phyloP scores from a whole-genome alignment of 1,140 invertebrate genomes.

The Ephestia elutella region DNA sequence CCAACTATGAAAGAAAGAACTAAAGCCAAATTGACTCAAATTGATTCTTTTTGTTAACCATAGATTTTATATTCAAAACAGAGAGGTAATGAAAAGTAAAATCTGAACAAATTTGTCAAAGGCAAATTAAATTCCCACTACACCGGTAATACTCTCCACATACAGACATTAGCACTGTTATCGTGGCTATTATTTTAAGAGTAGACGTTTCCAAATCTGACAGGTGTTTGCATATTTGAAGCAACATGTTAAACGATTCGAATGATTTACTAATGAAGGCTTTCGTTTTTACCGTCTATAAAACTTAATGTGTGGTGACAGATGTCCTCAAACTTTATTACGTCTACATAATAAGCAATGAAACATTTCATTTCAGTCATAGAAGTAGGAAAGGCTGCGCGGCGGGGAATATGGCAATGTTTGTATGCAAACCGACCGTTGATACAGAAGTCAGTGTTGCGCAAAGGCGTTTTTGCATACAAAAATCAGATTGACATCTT shows the following conservation, averaged over 20 bases:
- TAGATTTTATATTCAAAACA: too few species aligned
- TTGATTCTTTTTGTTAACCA: too few species aligned
- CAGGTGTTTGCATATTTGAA: background rate
- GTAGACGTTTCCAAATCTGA: background rate
- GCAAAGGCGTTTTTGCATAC: too few species aligned
- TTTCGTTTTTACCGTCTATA: conserved; percentile 1
- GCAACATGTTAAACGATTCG: conserved; percentile 1
- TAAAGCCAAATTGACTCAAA: too few species aligned
- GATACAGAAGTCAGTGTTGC: too few species aligned
- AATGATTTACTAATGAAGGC: conserved; percentile 5
- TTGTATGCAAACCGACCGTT: too few species aligned
- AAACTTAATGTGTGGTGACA: background rate
- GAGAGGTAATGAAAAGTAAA: background rate
- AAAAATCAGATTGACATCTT: too few species aligned
- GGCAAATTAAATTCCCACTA: background rate
- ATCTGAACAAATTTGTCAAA: background rate
- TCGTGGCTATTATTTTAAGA: background rate
- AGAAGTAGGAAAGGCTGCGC: too few species aligned
- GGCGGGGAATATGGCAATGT: too few species aligned
- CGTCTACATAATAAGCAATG: background rate
- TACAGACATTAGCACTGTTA: background rate
- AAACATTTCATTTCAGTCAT: too few species aligned
- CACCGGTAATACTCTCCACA: background rate
- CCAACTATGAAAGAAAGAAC: too few species aligned
- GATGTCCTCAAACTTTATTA: background rate